Evolutionary conservation across 2,888 invertebrate genomes (phyloP).

Genomic region (Ceramica pisi): DNA sequence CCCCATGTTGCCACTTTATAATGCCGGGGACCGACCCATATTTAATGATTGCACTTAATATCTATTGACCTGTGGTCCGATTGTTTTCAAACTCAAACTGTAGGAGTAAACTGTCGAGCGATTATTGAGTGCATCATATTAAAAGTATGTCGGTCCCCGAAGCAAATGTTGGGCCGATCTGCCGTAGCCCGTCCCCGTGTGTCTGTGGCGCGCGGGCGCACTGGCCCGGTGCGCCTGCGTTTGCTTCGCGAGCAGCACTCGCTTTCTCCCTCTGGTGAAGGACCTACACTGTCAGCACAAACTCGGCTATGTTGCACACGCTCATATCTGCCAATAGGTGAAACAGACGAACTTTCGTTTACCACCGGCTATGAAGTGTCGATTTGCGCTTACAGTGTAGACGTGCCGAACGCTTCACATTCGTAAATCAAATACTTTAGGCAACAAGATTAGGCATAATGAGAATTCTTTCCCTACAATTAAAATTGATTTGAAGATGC

Average conservation of each 20-base stretch:
- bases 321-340: slow-evolving; percentile 48
- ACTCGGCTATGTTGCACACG: slow-evolving; percentile 50
- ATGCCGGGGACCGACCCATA: slow-evolving; percentile 80
- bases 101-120: slow-evolving; percentile 14
- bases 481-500: slow-evolving; percentile 75
- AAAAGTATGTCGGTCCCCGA: slow-evolving; percentile 79
- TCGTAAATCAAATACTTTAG: slow-evolving; percentile 66
- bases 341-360: slow-evolving; percentile 33
- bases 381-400: slow-evolving; percentile 81
- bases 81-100: slow-evolving; percentile 2
- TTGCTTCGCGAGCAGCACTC: slow-evolving; percentile 89
- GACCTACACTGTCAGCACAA: slow-evolving; percentile 83
- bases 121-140: slow-evolving; percentile 33
- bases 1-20: slow-evolving; percentile 78
- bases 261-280: slow-evolving; percentile 85
- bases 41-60: slow-evolving; percentile 38
- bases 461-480: slow-evolving; percentile 53
- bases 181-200: slow-evolving; percentile 81
- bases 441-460: slow-evolving; percentile 57
- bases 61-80: slow-evolving; percentile 8
- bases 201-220: slow-evolving; percentile 81
- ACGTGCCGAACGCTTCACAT: slow-evolving; percentile 79
- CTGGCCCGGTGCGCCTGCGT: slow-evolving; percentile 77
- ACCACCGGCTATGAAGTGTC: slow-evolving; percentile 40
- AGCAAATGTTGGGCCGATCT: slow-evolving; percentile 73